Evolutionary conservation across 2,797 vertebrate genomes (phyloP).

Genomic region (Anabas testudineus): DNA sequence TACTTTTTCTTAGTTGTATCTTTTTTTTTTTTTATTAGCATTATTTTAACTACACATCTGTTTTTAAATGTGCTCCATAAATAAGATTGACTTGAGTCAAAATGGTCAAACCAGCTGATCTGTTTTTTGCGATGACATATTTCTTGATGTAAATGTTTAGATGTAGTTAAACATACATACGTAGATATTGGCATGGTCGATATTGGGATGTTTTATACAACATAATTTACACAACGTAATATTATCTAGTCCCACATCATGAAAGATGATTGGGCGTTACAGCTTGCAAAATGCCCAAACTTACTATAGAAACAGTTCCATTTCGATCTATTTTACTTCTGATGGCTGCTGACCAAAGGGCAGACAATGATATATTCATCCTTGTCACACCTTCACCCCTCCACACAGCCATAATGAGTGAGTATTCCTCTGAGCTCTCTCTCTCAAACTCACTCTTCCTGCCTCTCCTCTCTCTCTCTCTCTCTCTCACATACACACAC

Average conservation of each 20-base stretch:
- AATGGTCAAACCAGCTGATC: no score
- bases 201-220: conserved; percentile 23
- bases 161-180: no score
- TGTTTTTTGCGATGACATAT: no score
- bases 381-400: conserved; percentile 73
- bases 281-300: conserved; percentile 58
- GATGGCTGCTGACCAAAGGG: conserved; percentile 78
- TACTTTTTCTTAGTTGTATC: conserved; percentile 9
- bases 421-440: conserved; percentile 73
- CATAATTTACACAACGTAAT: conserved; percentile 8
- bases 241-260: conserved; percentile 40
- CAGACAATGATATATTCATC: conserved; percentile 79
- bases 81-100: no score
- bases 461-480: conserved; percentile 15
- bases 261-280: conserved; percentile 55
- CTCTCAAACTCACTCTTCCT: conserved; percentile 9
- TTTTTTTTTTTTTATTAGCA: no score
- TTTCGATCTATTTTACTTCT: conserved; percentile 72
- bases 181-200: background rate
- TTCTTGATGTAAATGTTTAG: no score
- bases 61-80: no score
- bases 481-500: conserved; percentile 47
- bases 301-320: conserved; percentile 60
- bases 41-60: no score
- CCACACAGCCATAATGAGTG: conserved; percentile 68